phyloP scores from a whole-genome alignment of 2,888 invertebrate species.

The Euspilapteryx auroguttella region DNA sequence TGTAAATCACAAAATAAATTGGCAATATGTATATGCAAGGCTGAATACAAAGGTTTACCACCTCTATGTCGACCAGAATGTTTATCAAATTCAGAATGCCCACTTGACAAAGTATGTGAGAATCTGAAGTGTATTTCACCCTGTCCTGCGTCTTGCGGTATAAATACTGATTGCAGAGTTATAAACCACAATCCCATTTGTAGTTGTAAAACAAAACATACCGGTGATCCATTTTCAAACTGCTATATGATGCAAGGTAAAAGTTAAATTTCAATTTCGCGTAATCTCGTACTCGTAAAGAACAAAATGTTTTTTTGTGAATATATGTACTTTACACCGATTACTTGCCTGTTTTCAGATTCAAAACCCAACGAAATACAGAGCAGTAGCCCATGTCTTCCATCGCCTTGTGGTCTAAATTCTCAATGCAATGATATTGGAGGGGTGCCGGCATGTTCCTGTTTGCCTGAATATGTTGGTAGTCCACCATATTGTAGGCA shows the following conservation, averaged over 20 bases:
- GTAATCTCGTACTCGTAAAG: too few relatives aligned
- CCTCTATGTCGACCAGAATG: constrained; percentile 73
- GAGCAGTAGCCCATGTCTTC: constrained; percentile 65
- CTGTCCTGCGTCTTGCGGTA: constrained; percentile 71
- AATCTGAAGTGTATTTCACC: constrained; percentile 73
- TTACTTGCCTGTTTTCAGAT: constrained; percentile 21
- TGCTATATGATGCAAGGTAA: constrained; percentile 17
- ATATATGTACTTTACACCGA: too few relatives aligned
- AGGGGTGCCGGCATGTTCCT: constrained; percentile 67
- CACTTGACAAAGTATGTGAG: constrained; percentile 66
- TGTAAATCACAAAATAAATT: constrained; percentile 59
- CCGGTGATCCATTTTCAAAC: constrained; percentile 66
- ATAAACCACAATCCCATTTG: constrained; percentile 74
- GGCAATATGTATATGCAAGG: constrained; percentile 73
- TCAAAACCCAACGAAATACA: constrained; percentile 18
- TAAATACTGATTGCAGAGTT: constrained; percentile 70
- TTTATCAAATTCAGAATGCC: constrained; percentile 67
- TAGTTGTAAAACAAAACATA: constrained; percentile 63
- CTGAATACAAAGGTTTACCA: constrained; percentile 68
- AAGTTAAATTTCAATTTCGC: too few relatives aligned
- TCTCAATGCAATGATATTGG: constrained; percentile 61
- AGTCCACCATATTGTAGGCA: constrained; percentile 75
- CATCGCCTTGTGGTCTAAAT: constrained; percentile 78
- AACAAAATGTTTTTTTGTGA: constrained; percentile 10
- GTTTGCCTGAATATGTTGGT: constrained; percentile 67